These are phyloP conservation scores for Parauchenoglanis ngamensis DNA, from an alignment of 2,797 vertebrate genomes.

Conservation along the genomic window DNA sequence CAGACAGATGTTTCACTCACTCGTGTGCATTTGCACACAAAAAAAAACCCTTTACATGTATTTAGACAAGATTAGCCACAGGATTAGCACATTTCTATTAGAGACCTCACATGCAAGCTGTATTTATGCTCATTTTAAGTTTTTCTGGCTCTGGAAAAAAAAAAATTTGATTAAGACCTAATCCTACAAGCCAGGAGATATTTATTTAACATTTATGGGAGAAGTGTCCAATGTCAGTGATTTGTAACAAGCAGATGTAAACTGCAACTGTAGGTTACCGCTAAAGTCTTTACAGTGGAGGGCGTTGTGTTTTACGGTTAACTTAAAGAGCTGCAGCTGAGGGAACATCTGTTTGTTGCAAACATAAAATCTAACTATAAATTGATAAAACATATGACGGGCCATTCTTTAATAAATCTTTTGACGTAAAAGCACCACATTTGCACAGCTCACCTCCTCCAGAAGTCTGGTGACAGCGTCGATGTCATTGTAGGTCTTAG, in stretches of 20 bases:
- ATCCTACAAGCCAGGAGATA: background rate
- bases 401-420: background rate
- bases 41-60: background rate
- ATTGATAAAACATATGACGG: background rate
- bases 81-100: background rate
- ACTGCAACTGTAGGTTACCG: background rate
- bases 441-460: constrained; percentile 84
- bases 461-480: constrained; percentile 96
- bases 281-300: background rate
- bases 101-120: background rate
- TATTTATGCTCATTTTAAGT: background rate
- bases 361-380: background rate
- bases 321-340: background rate
- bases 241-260: background rate
- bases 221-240: background rate
- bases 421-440: background rate
- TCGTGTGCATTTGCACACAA: background rate
- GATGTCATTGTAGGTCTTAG: constrained; percentile 99
- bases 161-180: too few relatives aligned
- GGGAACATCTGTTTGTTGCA: background rate
- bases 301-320: background rate
- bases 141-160: background rate
- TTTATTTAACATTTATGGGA: background rate
- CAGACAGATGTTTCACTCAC: background rate
- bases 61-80: background rate